Evolutionary conservation across 2,797 vertebrate genomes (phyloP), one percentile per base, ranked within the genome.

Genomic region (Microctenopoma steveboyesi): DNA sequence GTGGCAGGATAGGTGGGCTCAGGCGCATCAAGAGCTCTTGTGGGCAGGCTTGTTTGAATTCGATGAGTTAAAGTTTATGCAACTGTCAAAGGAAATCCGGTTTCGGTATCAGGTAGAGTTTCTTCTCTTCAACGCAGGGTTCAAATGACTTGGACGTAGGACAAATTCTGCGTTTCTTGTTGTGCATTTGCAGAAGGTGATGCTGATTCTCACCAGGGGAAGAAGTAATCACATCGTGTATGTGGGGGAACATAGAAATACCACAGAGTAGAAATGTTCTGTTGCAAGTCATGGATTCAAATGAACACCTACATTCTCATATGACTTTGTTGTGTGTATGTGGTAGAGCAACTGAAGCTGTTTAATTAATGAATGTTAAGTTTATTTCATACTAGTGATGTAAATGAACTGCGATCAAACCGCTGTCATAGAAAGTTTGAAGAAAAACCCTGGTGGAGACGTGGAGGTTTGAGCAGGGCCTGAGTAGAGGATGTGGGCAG

Each of bases 401-500:
- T 22, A 22, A 22, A 22, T 22, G 22, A 22, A 22, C 22, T 22
- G 22, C 22, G 22, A 22, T 22, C 22, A 22, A 22, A 22, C 22
- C 22, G 22, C 22, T 22, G 8, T 59, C 47, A 33, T 3, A 25
- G 18, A 67, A 40, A 2, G 35, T 22, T 51, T 18, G 48, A 13
- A 22, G 10, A 48, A 46, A 54, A 58, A 42, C 15, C 16, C 33
- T 28, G 9, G 7, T 63, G 40, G 11, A 71, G 62, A 66, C 53
- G 60, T 64, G 3, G 15, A 66, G 69, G 13, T 64, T 53, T 62
- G 46, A 68, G 43, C 42, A 10, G 52, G 2, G 16, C 37, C 35
- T 2, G 11, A 51, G 40, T 30, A 67, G 69, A 6, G 54, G 73
- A 82, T 78, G 74, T 57, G 64, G 42, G 47, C 70, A 35, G 27